Evolutionary conservation across 2,113 vertebrate species (phyloP), one percentile per base, ranked within the genome.

Genomic region (Otocyon megalotis): DNA sequence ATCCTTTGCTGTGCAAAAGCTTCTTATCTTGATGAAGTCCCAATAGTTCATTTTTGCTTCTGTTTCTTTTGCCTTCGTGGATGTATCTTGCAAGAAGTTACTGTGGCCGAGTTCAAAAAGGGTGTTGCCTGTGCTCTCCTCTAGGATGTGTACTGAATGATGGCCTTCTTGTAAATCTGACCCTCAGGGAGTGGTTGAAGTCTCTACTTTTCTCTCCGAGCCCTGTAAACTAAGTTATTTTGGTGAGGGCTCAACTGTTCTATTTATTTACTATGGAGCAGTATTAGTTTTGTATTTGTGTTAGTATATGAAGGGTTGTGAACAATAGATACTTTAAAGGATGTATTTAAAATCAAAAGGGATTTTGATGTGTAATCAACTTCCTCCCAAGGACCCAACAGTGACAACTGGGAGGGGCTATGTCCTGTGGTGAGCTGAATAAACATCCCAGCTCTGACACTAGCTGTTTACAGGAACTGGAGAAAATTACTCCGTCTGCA

Each of bases 261-360:
- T 74, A 11, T 26, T 43, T 60, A n/a, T 35, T 81, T 89, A 71
- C 53, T 84, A 20, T 4, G 74, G 0, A 30, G 53, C 9, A 67
- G 37, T 60, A 24, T 48, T 15, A 67, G 32, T 96, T 92, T 90
- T 58, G 24, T 96, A 37, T 90, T 90, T 74, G 7, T 90, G 32
- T 58, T 82, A 89, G 24, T 86, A 30, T 81, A 67, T 90, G 43
- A 94, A 63, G 50, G 8, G 20, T 86, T 56, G 10, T 56, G 24
- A 94, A 37, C 11, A 88, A 32, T 3, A 3, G 8, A 35, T 77
- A 76, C 30, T 69, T 86, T 32, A 88, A 58, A 76, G 16, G 3
- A 15, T 9, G 32, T 43, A 43, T 43, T 43, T 43, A 43, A 43
- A 43, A 24, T 62, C 35, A 11, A 43, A 43, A 43, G 43, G 43